phyloP scores from a whole-genome alignment of 2,797 vertebrate species.

The Melanotaenia boesemani region DNA sequence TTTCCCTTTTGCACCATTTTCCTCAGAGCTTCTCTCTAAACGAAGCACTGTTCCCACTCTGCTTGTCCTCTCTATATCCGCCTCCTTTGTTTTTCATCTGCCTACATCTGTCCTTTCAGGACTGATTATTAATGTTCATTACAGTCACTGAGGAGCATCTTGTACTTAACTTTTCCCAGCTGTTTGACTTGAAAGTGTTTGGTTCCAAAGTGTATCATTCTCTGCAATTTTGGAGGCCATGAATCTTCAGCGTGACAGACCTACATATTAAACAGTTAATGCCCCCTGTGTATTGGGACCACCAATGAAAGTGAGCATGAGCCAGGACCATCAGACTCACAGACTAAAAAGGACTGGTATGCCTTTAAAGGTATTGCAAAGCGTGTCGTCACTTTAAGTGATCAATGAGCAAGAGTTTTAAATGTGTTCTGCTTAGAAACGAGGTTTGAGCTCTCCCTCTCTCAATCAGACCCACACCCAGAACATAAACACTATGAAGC shows the following conservation, averaged over 20 bases:
- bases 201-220: conserved; percentile 35
- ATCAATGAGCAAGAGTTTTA: conserved; percentile 39
- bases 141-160: conserved; percentile 41
- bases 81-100: conserved; percentile 39
- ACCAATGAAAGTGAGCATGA: conserved; percentile 14
- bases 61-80: conserved; percentile 27
- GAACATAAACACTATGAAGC: conserved; percentile 54
- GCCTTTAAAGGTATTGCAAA: conserved; percentile 42
- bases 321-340: conserved; percentile 9
- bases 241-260: conserved; percentile 64
- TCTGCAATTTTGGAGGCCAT: conserved; percentile 59
- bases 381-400: conserved; percentile 38
- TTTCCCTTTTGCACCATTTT: conserved; percentile 32
- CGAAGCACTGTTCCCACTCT: conserved; percentile 9
- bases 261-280: conserved; percentile 57
- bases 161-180: conserved; percentile 63
- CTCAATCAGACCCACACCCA: conserved; percentile 46
- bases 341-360: conserved; percentile 37
- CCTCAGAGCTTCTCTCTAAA: conserved; percentile 18
- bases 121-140: conserved; percentile 55
- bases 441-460: conserved; percentile 47
- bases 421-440: conserved; percentile 8
- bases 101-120: conserved; percentile 33
- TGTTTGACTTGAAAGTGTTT: conserved; percentile 48
- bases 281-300: conserved; percentile 52